Percentiles rank a stretch among this genome's conserved stretches.
Evolutionary conservation across 2,888 invertebrate genomes (phyloP).

Genomic region (Cremastobaeus sp.): DNA sequence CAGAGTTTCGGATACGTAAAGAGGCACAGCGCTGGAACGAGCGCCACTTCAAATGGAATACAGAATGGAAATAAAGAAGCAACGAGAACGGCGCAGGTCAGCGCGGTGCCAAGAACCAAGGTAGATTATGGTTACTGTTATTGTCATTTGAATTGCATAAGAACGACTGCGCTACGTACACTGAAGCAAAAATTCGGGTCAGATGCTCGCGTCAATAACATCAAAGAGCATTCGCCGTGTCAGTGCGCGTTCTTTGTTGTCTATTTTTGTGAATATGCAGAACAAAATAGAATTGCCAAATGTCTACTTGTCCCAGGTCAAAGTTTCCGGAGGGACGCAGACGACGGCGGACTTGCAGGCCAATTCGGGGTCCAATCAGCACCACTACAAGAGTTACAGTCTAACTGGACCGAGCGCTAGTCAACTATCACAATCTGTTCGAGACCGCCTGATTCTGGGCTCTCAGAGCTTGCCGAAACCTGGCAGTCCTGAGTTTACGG

Average conservation of each 20-base stretch:
- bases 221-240: no score
- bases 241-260: no score
- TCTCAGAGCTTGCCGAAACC: conserved; percentile 91
- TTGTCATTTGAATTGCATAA: no score
- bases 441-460: conserved; percentile 90
- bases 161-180: no score
- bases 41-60: conserved; percentile 77
- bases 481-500: conserved; percentile 85
- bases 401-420: conserved; percentile 91
- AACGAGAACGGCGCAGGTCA: conserved; percentile 88
- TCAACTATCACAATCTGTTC: conserved; percentile 91
- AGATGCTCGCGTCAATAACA: no score
- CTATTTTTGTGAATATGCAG: no score
- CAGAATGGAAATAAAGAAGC: conserved; percentile 76
- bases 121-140: conserved; percentile 72
- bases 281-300: no score
- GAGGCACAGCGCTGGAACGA: conserved; percentile 82
- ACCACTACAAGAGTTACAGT: conserved; percentile 91
- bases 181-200: no score
- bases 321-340: conserved; percentile 94
- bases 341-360: conserved; percentile 88
- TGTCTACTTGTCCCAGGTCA: no score
- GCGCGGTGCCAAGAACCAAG: conserved; percentile 91
- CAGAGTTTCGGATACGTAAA: conserved; percentile 93
- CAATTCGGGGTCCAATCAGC: conserved; percentile 74